phyloP scores from a whole-genome alignment of 1,140 invertebrate species.

The Physella acuta region DNA sequence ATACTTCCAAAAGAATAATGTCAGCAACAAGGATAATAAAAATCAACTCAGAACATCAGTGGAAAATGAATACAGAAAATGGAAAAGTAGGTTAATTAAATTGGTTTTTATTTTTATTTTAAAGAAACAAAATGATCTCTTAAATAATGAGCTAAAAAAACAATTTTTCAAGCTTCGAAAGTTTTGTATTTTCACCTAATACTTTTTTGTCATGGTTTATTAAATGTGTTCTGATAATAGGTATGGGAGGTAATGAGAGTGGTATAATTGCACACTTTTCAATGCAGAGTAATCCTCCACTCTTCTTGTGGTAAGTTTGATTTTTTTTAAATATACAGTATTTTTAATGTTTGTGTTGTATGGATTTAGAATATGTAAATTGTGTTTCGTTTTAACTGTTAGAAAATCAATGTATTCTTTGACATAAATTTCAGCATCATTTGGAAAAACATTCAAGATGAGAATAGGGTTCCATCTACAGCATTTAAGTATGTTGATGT shows the following conservation, averaged over 20 bases:
- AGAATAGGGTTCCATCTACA: slow-evolving; percentile 86
- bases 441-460: slow-evolving; percentile 95
- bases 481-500: slow-evolving; percentile 81
- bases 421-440: slow-evolving; percentile 70
- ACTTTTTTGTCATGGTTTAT: no score
- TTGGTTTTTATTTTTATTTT: neutral
- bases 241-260: slow-evolving; percentile 89
- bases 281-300: slow-evolving; percentile 78
- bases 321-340: neutral
- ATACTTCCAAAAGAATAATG: slow-evolving; percentile 74
- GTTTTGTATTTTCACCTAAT: no score
- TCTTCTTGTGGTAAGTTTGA: slow-evolving; percentile 69
- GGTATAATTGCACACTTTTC: slow-evolving; percentile 95
- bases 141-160: no score
- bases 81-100: slow-evolving; percentile 68
- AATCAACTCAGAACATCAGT: slow-evolving; percentile 69
- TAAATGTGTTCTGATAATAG: no score
- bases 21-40: slow-evolving; percentile 82
- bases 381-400: slow-evolving; percentile 50
- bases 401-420: slow-evolving; percentile 8
- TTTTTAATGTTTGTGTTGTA: no score
- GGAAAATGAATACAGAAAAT: slow-evolving; percentile 82
- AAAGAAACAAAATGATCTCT: no score
- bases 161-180: no score
- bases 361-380: slow-evolving; percentile 6